Percentiles rank a stretch among this genome's conserved stretches.
Conservation (phyloP, 2,797 vertebrate genomes). For the Anisognathus igniventris region DNA sequence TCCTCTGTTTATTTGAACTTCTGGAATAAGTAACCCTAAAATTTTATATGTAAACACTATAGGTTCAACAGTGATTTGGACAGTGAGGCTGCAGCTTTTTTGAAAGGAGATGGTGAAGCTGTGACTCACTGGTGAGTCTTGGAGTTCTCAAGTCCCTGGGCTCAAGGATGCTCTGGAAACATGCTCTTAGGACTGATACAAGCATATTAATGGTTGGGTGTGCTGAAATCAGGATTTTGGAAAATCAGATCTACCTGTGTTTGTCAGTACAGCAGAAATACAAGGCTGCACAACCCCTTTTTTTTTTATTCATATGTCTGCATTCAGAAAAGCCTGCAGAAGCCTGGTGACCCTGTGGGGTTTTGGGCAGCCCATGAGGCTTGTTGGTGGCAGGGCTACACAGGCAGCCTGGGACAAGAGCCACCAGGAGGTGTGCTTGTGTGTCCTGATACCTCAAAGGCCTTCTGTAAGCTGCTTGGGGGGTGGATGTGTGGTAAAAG, state of each 20-base stretch:
- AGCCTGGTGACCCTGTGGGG: neutral
- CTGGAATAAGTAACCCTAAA: neutral
- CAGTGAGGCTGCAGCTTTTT: neutral
- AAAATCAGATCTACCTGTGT: neutral
- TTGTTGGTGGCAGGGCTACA: neutral
- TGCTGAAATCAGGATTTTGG: neutral
- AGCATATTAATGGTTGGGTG: neutral
- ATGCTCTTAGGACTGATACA: rapidly evolving
- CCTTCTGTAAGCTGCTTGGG: neutral
- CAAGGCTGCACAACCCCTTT: neutral
- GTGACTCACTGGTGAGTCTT: too few species aligned
- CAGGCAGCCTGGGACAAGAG: neutral
- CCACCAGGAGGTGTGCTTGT: neutral
- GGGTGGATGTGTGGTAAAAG: rapidly evolving
- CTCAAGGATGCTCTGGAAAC: neutral
- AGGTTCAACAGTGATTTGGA: neutral
- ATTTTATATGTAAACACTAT: neutral
- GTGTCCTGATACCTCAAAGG: neutral
- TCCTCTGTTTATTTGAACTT: neutral
- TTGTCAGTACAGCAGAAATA: neutral
- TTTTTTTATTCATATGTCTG: neutral
- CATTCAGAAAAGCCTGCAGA: neutral
- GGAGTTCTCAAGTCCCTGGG: neutral
- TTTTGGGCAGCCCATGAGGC: neutral
- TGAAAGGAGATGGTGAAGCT: neutral